Base-by-base conservation (phyloP, 2,888 invertebrate genomes). In the Drosophila borborema region DNA sequence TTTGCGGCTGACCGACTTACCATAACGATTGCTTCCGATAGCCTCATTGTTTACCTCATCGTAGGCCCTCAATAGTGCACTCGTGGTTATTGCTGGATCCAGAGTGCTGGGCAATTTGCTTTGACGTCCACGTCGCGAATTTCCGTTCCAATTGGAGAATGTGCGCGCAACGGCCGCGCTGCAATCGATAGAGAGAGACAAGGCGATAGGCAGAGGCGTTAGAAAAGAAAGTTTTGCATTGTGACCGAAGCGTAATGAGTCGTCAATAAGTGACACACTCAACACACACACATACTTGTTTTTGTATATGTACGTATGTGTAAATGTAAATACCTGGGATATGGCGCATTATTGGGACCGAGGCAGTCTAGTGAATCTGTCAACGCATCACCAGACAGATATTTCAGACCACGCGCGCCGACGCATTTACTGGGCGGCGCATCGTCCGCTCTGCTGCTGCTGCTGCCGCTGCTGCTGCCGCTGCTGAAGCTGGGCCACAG, bases 331-430 rank as follows among this genome's bases (percentile, higher is more conserved):
- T 94, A 97, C 98, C 95, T 95, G 72, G 98, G 98, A 94, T 98
- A 98, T 62, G 96, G 96, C 82, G 95, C 93, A 82, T 97, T 96
- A 89, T 97, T 96, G 8, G 98, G 98, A 23, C 98, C 98, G 61
- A 96, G 92, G 85, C 97, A 97, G 90, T 97, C 96, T 28, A 94
- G 93, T 9, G 96, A 95, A 92, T 97, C 97, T 79, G 95, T 95
- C 55, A 98, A 94, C 9, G 98, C 98, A 92, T 98, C 97, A 20
- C 98, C 98, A 95, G 97, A 97, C 23, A 97, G 94, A 92, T 97
- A 98, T 93, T 97, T 97, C 67, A 97, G 93, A 82, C 95, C 95
- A 67, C 94, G 94, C 23, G 95, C 95, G 67, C 94, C 93, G 70
- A 94, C 94, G 91, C 95, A 94, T 91, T 95, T 95, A 53, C 76